Conservation (phyloP, 2,797 vertebrate genomes). For the Scomberomorus guttatus region DNA sequence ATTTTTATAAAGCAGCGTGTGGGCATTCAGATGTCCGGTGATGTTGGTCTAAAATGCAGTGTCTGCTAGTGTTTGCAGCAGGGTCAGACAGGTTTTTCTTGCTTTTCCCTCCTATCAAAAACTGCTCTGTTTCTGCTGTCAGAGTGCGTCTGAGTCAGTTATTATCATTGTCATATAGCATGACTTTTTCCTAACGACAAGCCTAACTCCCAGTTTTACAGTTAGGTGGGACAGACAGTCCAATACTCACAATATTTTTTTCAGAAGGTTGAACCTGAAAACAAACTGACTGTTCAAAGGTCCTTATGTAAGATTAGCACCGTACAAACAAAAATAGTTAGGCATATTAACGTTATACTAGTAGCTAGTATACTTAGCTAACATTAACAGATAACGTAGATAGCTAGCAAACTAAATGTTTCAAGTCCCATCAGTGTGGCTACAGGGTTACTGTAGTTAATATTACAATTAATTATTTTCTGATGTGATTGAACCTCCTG, state of each 20-base stretch:
- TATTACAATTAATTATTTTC: too few relatives aligned
- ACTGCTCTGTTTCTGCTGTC: background rate
- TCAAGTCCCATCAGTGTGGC: too few relatives aligned
- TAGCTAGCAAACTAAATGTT: too few relatives aligned
- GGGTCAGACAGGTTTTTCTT: background rate
- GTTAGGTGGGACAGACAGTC: too few relatives aligned
- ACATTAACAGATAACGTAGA: too few relatives aligned
- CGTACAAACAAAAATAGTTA: too few relatives aligned
- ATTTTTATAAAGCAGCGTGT: background rate
- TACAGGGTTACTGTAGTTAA: too few relatives aligned
- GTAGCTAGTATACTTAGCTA: too few relatives aligned
- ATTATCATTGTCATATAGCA: too few relatives aligned
- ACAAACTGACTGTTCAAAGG: background rate
- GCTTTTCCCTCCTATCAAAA: background rate
- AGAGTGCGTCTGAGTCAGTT: background rate
- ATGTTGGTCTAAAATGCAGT: background rate
- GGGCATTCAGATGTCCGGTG: background rate
- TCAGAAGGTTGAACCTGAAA: background rate
- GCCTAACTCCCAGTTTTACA: background rate
- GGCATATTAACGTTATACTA: too few relatives aligned
- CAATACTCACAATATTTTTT: background rate
- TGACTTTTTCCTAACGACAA: background rate
- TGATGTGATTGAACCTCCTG: too few relatives aligned
- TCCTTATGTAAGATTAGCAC: background rate
- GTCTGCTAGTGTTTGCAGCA: background rate